These are phyloP conservation scores for Irena cyanogastra DNA, from an alignment of 2,113 vertebrate species.

Conservation along the genomic window DNA sequence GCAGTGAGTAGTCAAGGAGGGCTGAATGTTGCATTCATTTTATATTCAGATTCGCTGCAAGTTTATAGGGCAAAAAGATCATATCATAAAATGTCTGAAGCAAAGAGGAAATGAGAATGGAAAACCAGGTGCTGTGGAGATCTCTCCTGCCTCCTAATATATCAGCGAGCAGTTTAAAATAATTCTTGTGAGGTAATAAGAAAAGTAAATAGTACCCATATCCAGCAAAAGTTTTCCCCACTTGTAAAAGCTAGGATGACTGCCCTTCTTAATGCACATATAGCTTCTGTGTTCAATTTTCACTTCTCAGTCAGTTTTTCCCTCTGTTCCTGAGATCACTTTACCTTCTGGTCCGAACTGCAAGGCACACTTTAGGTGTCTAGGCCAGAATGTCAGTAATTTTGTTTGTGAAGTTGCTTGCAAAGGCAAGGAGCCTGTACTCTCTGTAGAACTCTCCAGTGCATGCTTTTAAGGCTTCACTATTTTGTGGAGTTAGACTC, in stretches of 20 bases:
- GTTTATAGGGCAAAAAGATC: conserved; percentile 11
- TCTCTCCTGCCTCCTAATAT: neutral
- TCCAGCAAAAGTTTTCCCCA: neutral
- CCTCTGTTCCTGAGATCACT: neutral
- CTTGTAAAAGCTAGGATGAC: neutral
- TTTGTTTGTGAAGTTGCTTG: neutral
- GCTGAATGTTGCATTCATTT: neutral
- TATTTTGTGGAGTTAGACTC: neutral
- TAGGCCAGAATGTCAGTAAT: neutral
- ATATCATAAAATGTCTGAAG: neutral
- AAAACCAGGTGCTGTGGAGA: conserved; percentile 9
- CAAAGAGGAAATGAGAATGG: conserved; percentile 22
- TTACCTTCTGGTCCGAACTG: neutral
- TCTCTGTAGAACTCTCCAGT: neutral
- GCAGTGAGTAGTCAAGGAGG: neutral
- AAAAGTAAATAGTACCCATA: neutral
- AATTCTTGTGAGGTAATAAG: neutral
- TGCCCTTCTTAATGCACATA: neutral
- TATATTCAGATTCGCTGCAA: neutral
- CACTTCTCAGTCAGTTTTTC: neutral
- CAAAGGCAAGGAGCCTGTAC: neutral
- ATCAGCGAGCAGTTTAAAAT: neutral
- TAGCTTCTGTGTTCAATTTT: neutral
- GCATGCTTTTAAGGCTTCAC: neutral
- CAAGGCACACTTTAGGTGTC: neutral